Evolutionary conservation across 2,113 vertebrate genomes (phyloP).

Genomic region (Protobothrops mucrosquamatus): DNA sequence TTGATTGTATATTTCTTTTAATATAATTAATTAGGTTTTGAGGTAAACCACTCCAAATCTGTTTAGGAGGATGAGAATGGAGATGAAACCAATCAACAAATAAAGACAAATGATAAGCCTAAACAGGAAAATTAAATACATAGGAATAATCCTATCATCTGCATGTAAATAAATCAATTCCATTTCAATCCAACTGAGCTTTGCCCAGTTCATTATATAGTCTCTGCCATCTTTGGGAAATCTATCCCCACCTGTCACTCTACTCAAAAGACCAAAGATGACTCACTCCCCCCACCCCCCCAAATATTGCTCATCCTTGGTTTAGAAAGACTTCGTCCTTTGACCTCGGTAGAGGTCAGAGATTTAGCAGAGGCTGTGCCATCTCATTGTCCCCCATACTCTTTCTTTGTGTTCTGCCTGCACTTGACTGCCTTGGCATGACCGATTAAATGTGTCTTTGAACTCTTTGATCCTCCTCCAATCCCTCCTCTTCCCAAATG

Average conservation of each 20-base stretch:
- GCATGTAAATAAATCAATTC: neutral
- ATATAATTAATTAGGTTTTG: neutral
- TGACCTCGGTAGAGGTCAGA: slow-evolving; percentile 1
- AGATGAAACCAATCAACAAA: neutral
- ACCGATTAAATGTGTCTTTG: slow-evolving; percentile 16
- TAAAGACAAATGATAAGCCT: neutral
- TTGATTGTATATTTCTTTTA: neutral
- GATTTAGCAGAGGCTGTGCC: neutral
- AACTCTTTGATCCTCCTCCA: slow-evolving; percentile 22
- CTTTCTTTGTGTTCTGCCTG: neutral
- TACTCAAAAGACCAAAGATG: neutral
- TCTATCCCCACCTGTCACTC: neutral
- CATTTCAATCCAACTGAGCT: neutral
- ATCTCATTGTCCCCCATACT: neutral
- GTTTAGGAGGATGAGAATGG: neutral
- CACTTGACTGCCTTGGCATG: slow-evolving; percentile 27
- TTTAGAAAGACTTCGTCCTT: neutral
- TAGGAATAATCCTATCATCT: neutral
- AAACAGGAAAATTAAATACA: neutral
- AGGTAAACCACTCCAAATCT: neutral
- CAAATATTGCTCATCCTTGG: neutral
- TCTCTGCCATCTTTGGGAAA: neutral
- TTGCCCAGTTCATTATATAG: neutral
- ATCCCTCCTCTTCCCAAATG: neutral
- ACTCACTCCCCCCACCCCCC: neutral